Evolutionary conservation across 2,113 vertebrate species (phyloP), one percentile per base, ranked within the genome.

Genomic region (Ictalurus furcatus): DNA sequence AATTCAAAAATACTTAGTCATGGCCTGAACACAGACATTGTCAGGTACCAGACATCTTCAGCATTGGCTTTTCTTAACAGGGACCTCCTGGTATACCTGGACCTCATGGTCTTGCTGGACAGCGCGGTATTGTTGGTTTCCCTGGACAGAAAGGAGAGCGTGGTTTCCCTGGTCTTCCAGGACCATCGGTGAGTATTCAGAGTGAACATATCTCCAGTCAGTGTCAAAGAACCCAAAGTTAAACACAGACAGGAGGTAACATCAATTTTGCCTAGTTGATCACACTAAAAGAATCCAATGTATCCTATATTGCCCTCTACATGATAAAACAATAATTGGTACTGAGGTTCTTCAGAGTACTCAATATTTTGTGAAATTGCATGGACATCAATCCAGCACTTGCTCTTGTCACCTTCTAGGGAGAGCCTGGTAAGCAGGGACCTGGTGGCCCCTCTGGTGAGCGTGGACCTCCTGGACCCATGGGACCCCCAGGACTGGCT

Each of bases 81-180:
- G 98, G 98, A 0, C 25, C 95, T 61, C 25, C 97, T 7, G 98
- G 98, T 91, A 93, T 96, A 0, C 96, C 98, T 8, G 98, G 98
- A 95, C 97, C 98, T 94, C 95, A 96, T 89, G 98, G 98, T 96
- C 96, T 99, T 85, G 92, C 95, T 81, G 98, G 98, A 93, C 92
- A 94, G 67, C 98, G 98, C 88, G 98, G 98, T 95, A 97, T 98
- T 8, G 97, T 99, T 0, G 98, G 98, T 92, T 97, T 99, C 67
- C 97, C 97, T 0, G 98, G 98, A 93, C 96, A 97, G 91, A 96
- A 97, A 96, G 98, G 98, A 93, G 98, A 99, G 94, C 96, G 98
- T 95, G 98, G 98, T 82, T 98, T 98, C 97, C 96, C 97, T 0
- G 98, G 98, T 37, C 94, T 97, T 89, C 94, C 96, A 0, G 98